Percentiles rank a stretch among this genome's conserved stretches.
phyloP scores from a whole-genome alignment of 2,888 invertebrate species.

The Diachrysia chrysitis region DNA sequence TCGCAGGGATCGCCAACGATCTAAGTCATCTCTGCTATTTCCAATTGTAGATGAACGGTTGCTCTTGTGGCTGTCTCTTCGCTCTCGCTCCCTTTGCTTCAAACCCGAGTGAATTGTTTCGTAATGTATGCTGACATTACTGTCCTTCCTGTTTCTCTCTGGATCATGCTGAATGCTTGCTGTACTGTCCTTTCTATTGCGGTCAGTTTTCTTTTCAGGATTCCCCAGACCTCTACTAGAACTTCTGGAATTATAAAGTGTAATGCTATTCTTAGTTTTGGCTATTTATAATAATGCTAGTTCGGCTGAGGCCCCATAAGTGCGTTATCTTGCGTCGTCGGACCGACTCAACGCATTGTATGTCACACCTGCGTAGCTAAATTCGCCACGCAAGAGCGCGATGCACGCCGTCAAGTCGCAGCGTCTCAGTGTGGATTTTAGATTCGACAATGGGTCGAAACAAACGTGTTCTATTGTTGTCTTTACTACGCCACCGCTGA shows the following conservation, averaged over 20 bases:
- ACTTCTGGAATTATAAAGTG: constrained; percentile 70
- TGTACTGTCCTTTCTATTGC: constrained; percentile 80
- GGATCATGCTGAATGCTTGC: constrained; percentile 77
- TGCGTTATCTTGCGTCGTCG: too few species aligned
- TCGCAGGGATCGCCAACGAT: constrained; percentile 84
- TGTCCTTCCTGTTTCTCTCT: constrained; percentile 77
- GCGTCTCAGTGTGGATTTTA: too few species aligned
- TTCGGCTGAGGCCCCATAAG: too few species aligned
- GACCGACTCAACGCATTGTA: too few species aligned
- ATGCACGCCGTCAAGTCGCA: too few species aligned
- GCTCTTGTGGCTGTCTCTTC: constrained; percentile 83
- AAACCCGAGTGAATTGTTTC: constrained; percentile 71
- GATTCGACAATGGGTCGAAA: too few species aligned
- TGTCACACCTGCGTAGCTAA: too few species aligned
- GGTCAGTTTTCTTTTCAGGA: constrained; percentile 78
- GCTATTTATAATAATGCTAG: neutral
- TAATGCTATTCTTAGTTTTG: neutral
- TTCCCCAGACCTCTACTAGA: constrained; percentile 83
- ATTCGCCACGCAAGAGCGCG: too few species aligned
- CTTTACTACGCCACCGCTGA: too few species aligned
- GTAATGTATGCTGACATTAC: constrained; percentile 81
- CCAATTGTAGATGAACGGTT: constrained; percentile 85
- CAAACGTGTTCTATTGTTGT: too few species aligned
- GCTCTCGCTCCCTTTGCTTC: constrained; percentile 77
- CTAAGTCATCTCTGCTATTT: constrained; percentile 84